Percentiles rank a stretch among this genome's conserved stretches.
These are phyloP conservation scores for Dinoponera quadriceps DNA, from an alignment of 1,140 invertebrate genomes.

Conservation along the genomic window DNA sequence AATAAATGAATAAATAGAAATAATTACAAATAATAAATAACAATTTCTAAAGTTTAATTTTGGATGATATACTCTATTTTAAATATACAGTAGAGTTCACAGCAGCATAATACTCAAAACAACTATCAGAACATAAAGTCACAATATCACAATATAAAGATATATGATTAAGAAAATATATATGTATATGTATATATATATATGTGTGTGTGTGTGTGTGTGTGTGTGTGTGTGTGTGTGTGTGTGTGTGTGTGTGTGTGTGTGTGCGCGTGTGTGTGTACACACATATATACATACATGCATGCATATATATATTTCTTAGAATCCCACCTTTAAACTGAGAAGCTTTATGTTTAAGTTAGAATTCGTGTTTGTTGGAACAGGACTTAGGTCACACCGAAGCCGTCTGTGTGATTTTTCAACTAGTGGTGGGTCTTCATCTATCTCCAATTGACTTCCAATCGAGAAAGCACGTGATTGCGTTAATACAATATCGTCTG, in stretches of 20 bases:
- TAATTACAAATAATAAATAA: neutral
- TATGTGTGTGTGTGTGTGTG: neutral
- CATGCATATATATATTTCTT: neutral
- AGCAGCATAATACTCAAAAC: neutral
- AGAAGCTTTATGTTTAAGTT: constrained; percentile 82
- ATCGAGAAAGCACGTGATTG: constrained; percentile 79
- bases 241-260: neutral
- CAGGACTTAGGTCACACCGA: constrained; percentile 84
- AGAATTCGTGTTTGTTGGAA: constrained; percentile 81
- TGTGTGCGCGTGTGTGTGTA: no score
- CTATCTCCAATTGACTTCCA: constrained; percentile 80
- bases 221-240: neutral
- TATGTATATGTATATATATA: neutral
- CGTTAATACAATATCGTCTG: constrained; percentile 81
- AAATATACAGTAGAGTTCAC: neutral
- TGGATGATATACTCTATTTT: constrained; percentile 64
- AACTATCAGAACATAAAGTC: constrained; percentile 2
- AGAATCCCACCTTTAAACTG: constrained; percentile 81
- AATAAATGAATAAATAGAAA: neutral
- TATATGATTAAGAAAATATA: neutral
- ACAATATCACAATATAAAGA: constrained; percentile 69
- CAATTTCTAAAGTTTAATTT: constrained; percentile 73
- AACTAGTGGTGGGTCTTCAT: constrained; percentile 79
- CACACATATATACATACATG: neutral
- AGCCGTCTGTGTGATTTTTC: constrained; percentile 84